A percentile compares a stretch with the other conserved stretches of the same genome.
phyloP scores from a whole-genome alignment of 2,888 invertebrate species.

The Silvanus unidentatus region DNA sequence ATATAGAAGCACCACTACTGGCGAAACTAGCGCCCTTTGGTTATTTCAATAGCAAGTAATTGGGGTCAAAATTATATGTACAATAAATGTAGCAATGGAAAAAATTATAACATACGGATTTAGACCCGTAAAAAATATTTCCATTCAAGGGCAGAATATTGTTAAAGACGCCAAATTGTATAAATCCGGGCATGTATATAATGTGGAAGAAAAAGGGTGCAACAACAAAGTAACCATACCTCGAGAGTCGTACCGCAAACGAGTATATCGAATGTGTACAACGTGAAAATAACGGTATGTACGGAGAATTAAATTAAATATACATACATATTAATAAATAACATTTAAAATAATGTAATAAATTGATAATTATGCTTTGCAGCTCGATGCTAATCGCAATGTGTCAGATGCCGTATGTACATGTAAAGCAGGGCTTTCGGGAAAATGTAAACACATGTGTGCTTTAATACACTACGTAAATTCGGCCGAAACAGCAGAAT shows the following conservation, averaged over 20 bases:
- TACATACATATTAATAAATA: no score
- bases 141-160: background rate
- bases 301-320: no score
- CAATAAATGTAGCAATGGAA: background rate
- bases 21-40: background rate
- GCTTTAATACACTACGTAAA: slow-evolving; percentile 17
- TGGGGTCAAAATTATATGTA: no score
- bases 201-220: slow-evolving; percentile 1
- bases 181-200: slow-evolving; percentile 1
- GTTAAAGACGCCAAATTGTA: slow-evolving; percentile 1
- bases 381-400: slow-evolving; percentile 10
- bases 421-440: slow-evolving; percentile 17
- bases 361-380: no score
- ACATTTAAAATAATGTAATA: no score
- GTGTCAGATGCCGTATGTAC: slow-evolving; percentile 11
- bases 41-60: background rate
- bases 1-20: slow-evolving; percentile 8
- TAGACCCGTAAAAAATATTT: slow-evolving; percentile 1
- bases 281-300: background rate
- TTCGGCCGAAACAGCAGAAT: slow-evolving; percentile 14
- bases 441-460: slow-evolving; percentile 19
- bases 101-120: slow-evolving; percentile 4
- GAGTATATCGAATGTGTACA: slow-evolving; percentile 4
- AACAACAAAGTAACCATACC: background rate
- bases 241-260: slow-evolving; percentile 6